Evolutionary conservation across 1,140 invertebrate genomes (phyloP).

Genomic region (Potamilus streckersoni): DNA sequence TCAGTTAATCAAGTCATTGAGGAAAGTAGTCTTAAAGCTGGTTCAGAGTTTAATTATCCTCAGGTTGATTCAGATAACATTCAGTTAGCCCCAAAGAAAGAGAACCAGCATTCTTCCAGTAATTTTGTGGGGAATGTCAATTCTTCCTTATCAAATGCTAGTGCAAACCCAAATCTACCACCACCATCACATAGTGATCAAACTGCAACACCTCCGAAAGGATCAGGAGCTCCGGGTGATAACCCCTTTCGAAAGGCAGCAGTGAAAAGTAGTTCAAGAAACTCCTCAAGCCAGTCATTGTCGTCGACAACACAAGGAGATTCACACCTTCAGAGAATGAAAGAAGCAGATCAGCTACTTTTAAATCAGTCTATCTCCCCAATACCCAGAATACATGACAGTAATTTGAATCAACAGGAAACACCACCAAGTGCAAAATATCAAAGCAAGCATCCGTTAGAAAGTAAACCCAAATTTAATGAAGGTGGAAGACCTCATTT

Average conservation of each 20-base stretch:
- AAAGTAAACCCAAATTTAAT: background rate
- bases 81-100: conserved; percentile 3
- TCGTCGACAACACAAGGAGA: conserved; percentile 1
- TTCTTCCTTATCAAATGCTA: background rate
- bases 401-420: background rate
- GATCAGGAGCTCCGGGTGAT: conserved; percentile 1
- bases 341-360: conserved; percentile 20
- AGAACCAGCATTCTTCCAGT: conserved; percentile 12
- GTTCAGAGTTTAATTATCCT: background rate
- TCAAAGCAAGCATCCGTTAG: conserved; percentile 2
- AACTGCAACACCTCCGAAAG: conserved; percentile 19
- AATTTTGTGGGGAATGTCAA: conserved; percentile 1
- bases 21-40: background rate
- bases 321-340: conserved; percentile 8
- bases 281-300: background rate
- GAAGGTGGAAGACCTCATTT: conserved; percentile 19
- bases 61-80: background rate
- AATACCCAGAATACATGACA: conserved; percentile 8
- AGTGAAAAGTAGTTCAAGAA: background rate
- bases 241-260: conserved; percentile 43
- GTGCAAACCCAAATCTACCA: conserved; percentile 4
- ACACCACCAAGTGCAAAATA: background rate
- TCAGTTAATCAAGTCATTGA: background rate
- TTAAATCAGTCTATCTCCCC: conserved; percentile 26
- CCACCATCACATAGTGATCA: conserved; percentile 15